These are phyloP conservation scores for Biston betularia DNA, from an alignment of 2,888 invertebrate genomes.

Conservation along the genomic window DNA sequence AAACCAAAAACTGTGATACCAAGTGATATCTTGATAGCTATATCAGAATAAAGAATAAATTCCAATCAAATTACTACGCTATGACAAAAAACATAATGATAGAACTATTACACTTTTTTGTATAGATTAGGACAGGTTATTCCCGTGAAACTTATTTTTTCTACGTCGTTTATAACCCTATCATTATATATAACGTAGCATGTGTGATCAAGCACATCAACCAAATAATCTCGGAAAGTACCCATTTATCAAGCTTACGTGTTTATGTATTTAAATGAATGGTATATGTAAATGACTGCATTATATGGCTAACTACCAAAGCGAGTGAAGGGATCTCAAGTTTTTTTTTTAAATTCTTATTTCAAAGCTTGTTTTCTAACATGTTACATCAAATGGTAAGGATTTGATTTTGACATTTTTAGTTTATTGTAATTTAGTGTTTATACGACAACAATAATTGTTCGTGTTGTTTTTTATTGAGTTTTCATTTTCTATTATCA, in stretches of 20 bases:
- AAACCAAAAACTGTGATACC: neutral
- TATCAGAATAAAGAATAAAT: neutral
- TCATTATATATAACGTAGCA: neutral
- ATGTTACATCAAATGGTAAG: conserved; percentile 8
- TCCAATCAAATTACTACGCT: conserved; percentile 5
- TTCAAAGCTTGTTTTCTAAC: neutral
- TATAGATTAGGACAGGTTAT: conserved; percentile 1
- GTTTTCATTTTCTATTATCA: too few species aligned
- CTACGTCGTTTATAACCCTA: neutral
- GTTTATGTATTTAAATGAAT: conserved; percentile 13
- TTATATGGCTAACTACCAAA: conserved; percentile 15
- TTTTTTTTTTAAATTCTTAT: neutral
- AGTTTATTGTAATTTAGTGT: neutral
- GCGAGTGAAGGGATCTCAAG: conserved; percentile 1
- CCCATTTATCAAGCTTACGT: conserved; percentile 14
- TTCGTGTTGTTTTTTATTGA: neutral
- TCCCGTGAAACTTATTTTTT: conserved; percentile 2
- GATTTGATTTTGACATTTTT: neutral
- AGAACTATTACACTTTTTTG: conserved; percentile 8
- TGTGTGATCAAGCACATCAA: neutral
- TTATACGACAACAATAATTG: neutral
- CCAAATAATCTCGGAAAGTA: conserved; percentile 17
- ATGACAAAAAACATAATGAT: neutral
- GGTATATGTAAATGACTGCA: conserved; percentile 4
- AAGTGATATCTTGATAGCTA: neutral